Conservation (phyloP, 2,797 vertebrate species). For the Buceros bicornis region DNA sequence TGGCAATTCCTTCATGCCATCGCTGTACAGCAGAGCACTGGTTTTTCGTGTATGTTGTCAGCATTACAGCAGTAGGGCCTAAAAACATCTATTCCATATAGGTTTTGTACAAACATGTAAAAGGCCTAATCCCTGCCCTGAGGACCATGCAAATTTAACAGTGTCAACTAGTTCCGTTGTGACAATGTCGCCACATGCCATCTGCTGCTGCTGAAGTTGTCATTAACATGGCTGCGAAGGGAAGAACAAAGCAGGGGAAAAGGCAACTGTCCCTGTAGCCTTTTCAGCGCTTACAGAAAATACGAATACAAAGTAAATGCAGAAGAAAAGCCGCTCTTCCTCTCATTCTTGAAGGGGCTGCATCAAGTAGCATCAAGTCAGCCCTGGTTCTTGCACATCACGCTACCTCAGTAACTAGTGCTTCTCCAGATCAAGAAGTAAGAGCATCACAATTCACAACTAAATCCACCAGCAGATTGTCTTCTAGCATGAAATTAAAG, state of each 20-base stretch:
- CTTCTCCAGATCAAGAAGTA: not conserved
- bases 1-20: not conserved
- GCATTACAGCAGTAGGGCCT: not conserved
- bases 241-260: not conserved
- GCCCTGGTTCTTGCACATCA: not conserved
- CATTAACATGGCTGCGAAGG: not conserved
- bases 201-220: not conserved
- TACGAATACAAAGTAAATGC: not conserved
- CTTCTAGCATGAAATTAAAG: not conserved
- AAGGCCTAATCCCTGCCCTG: not conserved
- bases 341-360: not conserved
- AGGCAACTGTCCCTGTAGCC: not conserved
- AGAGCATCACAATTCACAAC: not conserved
- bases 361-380: not conserved
- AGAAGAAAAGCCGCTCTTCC: not conserved
- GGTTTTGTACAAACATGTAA: not conserved
- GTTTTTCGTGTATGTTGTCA: not conserved
- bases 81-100: not conserved
- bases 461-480: not conserved
- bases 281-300: not conserved
- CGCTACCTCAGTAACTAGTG: accelerated
- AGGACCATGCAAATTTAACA: not conserved
- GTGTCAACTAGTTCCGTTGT: not conserved
- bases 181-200: accelerated
- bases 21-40: not conserved